Conservation (phyloP, 2,797 vertebrate species). For the Anas bernieri region DNA sequence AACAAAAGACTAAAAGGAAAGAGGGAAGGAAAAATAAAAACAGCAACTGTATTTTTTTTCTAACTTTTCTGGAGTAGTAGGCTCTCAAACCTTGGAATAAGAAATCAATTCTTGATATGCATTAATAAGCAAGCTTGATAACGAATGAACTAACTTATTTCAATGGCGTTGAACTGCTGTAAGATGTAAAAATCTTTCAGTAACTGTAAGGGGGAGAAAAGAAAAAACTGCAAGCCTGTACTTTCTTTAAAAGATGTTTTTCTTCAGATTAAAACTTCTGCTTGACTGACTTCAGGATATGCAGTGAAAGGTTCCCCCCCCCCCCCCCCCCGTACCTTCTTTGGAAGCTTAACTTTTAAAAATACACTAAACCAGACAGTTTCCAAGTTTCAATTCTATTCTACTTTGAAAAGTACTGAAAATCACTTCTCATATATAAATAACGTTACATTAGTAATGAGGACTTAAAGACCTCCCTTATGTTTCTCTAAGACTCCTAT, state of each 20-base stretch:
- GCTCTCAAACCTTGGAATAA: neutral
- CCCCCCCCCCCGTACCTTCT: neutral
- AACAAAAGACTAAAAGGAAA: neutral
- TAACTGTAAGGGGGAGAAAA: neutral
- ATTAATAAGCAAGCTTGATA: neutral
- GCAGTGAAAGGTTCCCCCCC: neutral
- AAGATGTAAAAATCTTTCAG: neutral
- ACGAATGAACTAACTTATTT: neutral
- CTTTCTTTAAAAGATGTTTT: conserved; percentile 44
- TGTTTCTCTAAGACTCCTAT: too few relatives aligned
- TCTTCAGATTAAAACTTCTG: conserved; percentile 48
- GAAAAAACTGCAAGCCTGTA: neutral
- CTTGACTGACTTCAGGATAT: conserved; percentile 20
- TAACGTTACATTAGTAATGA: neutral
- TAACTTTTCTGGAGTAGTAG: neutral
- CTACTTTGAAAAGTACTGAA: neutral
- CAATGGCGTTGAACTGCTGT: neutral
- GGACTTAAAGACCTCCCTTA: neutral
- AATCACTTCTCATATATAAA: neutral
- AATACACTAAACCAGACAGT: neutral
- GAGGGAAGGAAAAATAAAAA: fast-evolving
- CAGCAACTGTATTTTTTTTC: neutral
- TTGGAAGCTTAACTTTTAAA: conserved; percentile 31
- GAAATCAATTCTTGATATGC: neutral
- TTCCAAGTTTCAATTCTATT: neutral